Evolutionary conservation across 2,797 vertebrate genomes (phyloP).

Genomic region (Poeciliopsis infans): DNA sequence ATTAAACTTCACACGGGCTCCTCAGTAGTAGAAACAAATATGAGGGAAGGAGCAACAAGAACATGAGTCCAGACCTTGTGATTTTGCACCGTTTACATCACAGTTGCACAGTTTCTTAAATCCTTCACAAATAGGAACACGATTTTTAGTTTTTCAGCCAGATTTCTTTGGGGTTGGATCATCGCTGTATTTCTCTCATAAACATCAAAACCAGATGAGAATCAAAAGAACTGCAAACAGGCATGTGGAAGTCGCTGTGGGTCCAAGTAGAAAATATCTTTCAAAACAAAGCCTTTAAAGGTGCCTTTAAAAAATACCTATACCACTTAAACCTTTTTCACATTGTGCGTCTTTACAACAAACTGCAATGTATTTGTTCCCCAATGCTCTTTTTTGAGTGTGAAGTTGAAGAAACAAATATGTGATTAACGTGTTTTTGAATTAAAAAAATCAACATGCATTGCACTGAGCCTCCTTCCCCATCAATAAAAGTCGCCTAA

Average conservation of each 20-base stretch:
- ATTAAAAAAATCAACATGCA: not conserved
- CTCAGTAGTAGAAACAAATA: constrained; percentile 59
- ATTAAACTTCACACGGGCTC: constrained; percentile 59
- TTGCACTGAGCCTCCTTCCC: not conserved
- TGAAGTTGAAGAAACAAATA: not conserved
- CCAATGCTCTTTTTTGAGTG: not conserved
- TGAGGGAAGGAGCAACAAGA: constrained; percentile 44
- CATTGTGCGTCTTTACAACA: not conserved
- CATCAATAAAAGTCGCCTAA: not conserved
- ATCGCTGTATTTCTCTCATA: constrained; percentile 36
- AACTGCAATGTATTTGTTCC: not conserved
- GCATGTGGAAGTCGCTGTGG: constrained; percentile 29
- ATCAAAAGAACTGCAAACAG: constrained; percentile 33
- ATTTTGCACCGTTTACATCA: constrained; percentile 15
- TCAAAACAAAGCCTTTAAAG: constrained; percentile 22
- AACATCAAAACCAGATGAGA: constrained; percentile 59
- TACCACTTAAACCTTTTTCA: not conserved
- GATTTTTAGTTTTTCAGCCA: constrained; percentile 19
- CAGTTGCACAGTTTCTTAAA: constrained; percentile 13
- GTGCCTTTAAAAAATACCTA: not conserved
- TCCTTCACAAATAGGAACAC: constrained; percentile 10
- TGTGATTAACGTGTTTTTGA: not conserved
- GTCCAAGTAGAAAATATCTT: constrained; percentile 38
- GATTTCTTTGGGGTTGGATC: constrained; percentile 48
- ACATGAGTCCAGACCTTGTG: constrained; percentile 18